Evolutionary conservation across 2,113 vertebrate genomes (phyloP).

Genomic region (Paedocypris sp.): DNA sequence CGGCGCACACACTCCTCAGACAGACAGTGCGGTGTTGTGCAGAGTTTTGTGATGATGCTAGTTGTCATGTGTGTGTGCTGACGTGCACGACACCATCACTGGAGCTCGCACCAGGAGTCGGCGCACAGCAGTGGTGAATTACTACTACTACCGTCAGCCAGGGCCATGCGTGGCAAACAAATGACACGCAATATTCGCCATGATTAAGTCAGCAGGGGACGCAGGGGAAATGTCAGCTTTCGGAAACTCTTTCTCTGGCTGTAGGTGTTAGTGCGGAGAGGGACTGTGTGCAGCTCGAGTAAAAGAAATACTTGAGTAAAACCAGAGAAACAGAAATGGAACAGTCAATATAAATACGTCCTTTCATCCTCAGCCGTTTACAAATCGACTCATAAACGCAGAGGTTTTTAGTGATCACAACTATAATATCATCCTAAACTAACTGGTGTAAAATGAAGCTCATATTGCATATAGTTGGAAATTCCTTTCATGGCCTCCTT

Average conservation of each 20-base stretch:
- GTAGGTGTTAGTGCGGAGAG: conserved; percentile 14
- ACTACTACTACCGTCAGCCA: conserved; percentile 60
- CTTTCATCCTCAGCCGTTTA: neutral
- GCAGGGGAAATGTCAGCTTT: conserved; percentile 65
- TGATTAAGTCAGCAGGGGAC: conserved; percentile 67
- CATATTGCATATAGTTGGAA: conserved; percentile 32
- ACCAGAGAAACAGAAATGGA: neutral
- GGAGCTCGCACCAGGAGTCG: conserved; percentile 45
- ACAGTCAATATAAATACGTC: neutral
- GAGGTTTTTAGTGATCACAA: neutral
- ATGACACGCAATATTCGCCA: conserved; percentile 65
- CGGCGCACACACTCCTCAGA: too few relatives aligned
- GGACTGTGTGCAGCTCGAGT: neutral
- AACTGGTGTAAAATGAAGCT: neutral
- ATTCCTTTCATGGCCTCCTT: conserved; percentile 62
- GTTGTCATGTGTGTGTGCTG: conserved; percentile 32
- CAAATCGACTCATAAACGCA: neutral
- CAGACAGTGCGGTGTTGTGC: neutral
- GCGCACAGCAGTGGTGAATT: conserved; percentile 64
- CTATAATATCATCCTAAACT: neutral
- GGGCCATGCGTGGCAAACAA: conserved; percentile 58
- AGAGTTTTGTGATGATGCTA: conserved; percentile 36
- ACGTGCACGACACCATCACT: conserved; percentile 36
- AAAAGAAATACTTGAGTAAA: too few relatives aligned
- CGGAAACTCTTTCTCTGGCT: conserved; percentile 42